Evolutionary conservation across 2,888 invertebrate species (phyloP), one percentile per base, ranked within the genome.

Genomic region (Quadriops clusia): DNA sequence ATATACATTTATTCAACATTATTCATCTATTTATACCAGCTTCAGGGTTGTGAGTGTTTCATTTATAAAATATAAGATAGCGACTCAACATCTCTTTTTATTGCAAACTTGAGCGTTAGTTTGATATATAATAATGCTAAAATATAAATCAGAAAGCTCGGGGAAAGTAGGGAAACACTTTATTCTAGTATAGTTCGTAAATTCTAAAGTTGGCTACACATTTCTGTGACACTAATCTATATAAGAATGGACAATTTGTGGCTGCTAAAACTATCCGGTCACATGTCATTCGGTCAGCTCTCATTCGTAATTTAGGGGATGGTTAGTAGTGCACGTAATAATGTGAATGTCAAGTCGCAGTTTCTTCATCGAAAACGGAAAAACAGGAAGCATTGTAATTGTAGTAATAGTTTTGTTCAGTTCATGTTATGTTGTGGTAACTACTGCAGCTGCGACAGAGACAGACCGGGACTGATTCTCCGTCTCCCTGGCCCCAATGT

Each of bases 171-270:
- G 50, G 49, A 49, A 53, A 52, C 49, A 52, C 50, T 45, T 45
- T 48, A 48, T 35, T 40, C 50, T 53, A 54, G 44, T 44, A 43
- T 43, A 44, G 46, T 43, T 46, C 40, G 41, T 49, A 50, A 46
- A 43, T 45, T 47, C 47, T 53, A 53, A 53, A 49, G 49, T 55
- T 49, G 50, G 48, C 53, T 57, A 56, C 55, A 56, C 54, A 51
- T 54, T 49, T 30, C 38, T 39, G 36, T 37, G 28, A 47, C 47
- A 46, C 49, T 54, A 54, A 44, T 50, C 53, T 55, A 53, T 30
- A 23, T 51, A 50, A 47, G 46, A 50, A 46, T 50, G 53, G 50
- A 53, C 50, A 51, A 48, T 46, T 49, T 47, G 52, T 50, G 49
- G 48, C 45, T 49, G 49, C 51, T 55, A 52, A 43, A 42, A 48